Evolutionary conservation across 2,888 invertebrate genomes (phyloP), one percentile per base, ranked within the genome.

Genomic region (Blera fallax): DNA sequence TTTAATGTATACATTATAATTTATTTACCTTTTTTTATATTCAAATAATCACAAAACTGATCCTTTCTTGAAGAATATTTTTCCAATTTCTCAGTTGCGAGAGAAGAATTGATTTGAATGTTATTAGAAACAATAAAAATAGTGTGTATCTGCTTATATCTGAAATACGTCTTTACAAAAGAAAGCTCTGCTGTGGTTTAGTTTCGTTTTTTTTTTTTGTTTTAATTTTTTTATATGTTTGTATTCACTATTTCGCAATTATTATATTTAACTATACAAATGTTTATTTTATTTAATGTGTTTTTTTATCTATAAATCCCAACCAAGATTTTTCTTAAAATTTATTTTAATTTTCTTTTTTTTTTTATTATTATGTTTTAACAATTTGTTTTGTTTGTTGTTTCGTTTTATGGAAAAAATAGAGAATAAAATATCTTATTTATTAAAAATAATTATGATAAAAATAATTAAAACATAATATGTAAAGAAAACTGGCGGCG

Each of bases 261-360:
- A 73, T 76, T 81, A 85, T 80, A 80, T 85, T 87, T 87, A 83
- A 72, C 87, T 87, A 87, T 87, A 87, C 87, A 87, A 83, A 82
- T 81, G 56, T 72, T 82, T 87, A 18, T 37, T 58, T 58, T 58
- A 58, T 58, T 58, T 37, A n/a, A 37, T 58, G 24, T 73, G 50
- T 64, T 69, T 37, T 74, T 65, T 72, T 79, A 52, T 54, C 37
- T 69, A 73, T 74, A 70, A 80, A 79, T 81, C 81, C 72, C 62
- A 77, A 83, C 67, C 78, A 82, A 70, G 74, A 80, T 70, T 79
- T 70, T 60, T 29, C 52, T 67, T 67, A 58, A 45, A 58, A 50
- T 70, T 62, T 77, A 74, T 64, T 18, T 62, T 40, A 40, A 37
- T 62, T 76, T 78, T 43, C 32, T 56, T 43, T 60, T 76, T 72